Evolutionary conservation across 2,113 vertebrate genomes (phyloP).

Genomic region (Ia io): DNA sequence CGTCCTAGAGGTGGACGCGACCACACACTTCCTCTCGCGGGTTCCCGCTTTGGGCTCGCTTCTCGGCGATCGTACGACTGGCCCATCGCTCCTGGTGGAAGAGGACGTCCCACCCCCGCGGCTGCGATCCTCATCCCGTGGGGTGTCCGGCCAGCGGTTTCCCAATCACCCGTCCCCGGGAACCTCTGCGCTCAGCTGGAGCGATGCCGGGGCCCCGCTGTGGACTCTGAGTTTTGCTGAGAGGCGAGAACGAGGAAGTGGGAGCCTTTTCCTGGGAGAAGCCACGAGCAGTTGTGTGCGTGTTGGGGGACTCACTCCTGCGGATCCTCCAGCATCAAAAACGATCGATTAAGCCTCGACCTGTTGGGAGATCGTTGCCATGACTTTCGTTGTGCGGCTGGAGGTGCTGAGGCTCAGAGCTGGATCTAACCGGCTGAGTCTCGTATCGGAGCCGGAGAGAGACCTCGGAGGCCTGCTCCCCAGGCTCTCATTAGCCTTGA

Average conservation of each 20-base stretch:
- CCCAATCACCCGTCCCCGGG: neutral
- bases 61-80: neutral
- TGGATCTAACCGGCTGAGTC: slow-evolving; percentile 27
- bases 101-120: neutral
- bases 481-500: slow-evolving; percentile 32
- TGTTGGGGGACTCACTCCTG: neutral
- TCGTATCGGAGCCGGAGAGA: neutral
- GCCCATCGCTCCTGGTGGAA: neutral
- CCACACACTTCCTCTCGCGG: neutral
- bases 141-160: neutral
- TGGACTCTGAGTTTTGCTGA: slow-evolving; percentile 18
- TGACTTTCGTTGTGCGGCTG: neutral
- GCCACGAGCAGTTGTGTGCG: neutral
- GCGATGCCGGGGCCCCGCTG: slow-evolving; percentile 29
- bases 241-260: neutral
- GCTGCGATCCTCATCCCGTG: neutral
- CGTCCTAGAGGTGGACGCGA: neutral
- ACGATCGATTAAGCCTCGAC: slow-evolving; percentile 68
- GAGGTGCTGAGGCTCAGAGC: slow-evolving; percentile 24
- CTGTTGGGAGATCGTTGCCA: slow-evolving; percentile 43
- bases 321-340: slow-evolving; percentile 59
- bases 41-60: neutral
- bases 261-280: neutral
- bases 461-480: slow-evolving; percentile 29
- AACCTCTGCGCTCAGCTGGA: slow-evolving; percentile 48